These are phyloP conservation scores for Scolopax mira DNA, from an alignment of 2,113 vertebrate genomes.

Conservation along the genomic window DNA sequence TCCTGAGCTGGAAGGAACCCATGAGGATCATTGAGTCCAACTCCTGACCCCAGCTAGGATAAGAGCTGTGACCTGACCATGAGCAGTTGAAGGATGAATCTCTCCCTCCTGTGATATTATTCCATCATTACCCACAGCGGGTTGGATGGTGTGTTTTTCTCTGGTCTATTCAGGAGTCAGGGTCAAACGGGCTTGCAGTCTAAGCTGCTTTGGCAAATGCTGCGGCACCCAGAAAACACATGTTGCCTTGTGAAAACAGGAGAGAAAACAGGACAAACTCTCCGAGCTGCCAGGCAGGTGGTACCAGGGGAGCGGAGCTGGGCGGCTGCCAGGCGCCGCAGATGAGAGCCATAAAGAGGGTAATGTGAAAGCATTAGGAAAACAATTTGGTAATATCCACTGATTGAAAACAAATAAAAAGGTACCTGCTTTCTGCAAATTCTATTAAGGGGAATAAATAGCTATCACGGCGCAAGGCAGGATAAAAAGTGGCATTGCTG, in stretches of 20 bases:
- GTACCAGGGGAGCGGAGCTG: not conserved
- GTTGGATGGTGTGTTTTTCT: not conserved
- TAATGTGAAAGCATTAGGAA: not conserved
- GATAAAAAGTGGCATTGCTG: not conserved
- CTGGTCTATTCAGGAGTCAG: not conserved
- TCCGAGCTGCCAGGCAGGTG: not conserved
- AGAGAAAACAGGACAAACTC: not conserved
- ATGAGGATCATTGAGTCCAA: not conserved
- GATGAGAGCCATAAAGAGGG: not conserved
- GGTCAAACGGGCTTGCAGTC: not conserved
- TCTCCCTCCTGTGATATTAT: not conserved
- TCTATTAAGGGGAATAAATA: not conserved
- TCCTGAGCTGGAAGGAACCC: not conserved
- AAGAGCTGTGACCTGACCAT: not conserved
- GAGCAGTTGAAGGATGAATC: not conserved
- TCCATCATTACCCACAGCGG: not conserved
- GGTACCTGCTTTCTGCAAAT: not conserved
- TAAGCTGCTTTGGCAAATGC: not conserved
- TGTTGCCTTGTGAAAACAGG: not conserved
- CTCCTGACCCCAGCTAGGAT: not conserved
- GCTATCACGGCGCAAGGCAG: not conserved
- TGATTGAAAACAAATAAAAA: not conserved
- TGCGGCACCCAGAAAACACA: not conserved
- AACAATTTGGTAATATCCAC: not conserved
- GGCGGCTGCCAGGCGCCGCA: not conserved